These are phyloP conservation scores for Struthio camelus DNA, from an alignment of 2,113 vertebrate genomes.

Conservation along the genomic window DNA sequence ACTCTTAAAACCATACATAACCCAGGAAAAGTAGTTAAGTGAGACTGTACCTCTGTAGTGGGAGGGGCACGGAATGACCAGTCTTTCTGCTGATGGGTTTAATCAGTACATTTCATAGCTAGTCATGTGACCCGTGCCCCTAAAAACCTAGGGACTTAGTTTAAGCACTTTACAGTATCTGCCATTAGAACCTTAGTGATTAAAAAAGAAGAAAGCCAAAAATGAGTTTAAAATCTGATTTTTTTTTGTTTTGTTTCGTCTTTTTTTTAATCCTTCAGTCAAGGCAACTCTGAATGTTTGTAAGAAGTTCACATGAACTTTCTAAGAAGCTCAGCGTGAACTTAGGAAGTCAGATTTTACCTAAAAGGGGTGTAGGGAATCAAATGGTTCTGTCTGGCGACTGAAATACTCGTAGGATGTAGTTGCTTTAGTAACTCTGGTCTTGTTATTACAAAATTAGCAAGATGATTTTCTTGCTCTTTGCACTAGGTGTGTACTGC, in stretches of 20 bases:
- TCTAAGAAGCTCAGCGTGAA: background rate
- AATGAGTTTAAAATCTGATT: background rate
- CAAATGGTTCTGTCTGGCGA: background rate
- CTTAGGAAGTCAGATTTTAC: background rate
- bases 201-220: no score
- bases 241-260: background rate
- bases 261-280: background rate
- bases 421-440: background rate
- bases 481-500: rapidly evolving
- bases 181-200: background rate
- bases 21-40: no score
- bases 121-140: background rate
- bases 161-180: background rate
- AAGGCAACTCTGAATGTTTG: background rate
- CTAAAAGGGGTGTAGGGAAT: background rate
- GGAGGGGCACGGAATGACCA: background rate
- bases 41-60: no score
- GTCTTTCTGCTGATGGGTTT: background rate
- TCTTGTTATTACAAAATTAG: rapidly evolving
- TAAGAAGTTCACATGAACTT: background rate
- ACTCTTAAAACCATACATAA: no score
- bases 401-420: no score
- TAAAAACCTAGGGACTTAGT: background rate
- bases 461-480: background rate
- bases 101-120: background rate